phyloP scores from a whole-genome alignment of 2,888 invertebrate genomes.

The Spisula solida region DNA sequence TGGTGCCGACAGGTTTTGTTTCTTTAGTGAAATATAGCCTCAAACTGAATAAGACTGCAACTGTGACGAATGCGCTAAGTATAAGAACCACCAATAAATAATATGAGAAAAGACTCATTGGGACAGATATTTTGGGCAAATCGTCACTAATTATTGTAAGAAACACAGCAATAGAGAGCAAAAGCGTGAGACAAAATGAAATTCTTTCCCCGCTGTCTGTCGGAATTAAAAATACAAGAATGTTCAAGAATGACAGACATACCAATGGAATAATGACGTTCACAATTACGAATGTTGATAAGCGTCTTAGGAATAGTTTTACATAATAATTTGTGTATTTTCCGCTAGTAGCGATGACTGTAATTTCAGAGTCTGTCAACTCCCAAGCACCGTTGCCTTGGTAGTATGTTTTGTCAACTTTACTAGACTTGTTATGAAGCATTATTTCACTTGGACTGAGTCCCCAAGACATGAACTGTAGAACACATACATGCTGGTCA shows the following conservation, averaged over 20 bases:
- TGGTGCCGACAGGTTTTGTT: neutral
- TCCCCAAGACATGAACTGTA: constrained; percentile 49
- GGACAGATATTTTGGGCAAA: constrained; percentile 59
- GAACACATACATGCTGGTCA: constrained; percentile 55
- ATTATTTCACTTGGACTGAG: constrained; percentile 38
- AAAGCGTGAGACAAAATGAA: constrained; percentile 52
- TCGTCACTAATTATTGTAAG: constrained; percentile 58
- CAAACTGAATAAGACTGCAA: neutral
- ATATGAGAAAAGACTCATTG: constrained; percentile 54
- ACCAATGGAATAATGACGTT: constrained; percentile 54
- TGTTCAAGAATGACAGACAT: constrained; percentile 45
- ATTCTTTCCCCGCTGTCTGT: constrained; percentile 56
- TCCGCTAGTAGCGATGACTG: neutral
- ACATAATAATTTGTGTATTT: neutral
- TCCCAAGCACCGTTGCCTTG: neutral
- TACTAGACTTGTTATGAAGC: neutral
- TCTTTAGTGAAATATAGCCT: neutral
- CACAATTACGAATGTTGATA: constrained; percentile 39
- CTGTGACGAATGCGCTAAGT: neutral
- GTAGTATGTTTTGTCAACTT: neutral
- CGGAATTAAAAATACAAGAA: constrained; percentile 45
- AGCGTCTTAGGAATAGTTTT: neutral
- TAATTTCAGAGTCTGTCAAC: neutral
- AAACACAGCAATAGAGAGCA: constrained; percentile 61
- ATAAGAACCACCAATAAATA: constrained; percentile 31